Conservation (phyloP, 2,888 invertebrate species). For the Lamellibrachia satsuma region DNA sequence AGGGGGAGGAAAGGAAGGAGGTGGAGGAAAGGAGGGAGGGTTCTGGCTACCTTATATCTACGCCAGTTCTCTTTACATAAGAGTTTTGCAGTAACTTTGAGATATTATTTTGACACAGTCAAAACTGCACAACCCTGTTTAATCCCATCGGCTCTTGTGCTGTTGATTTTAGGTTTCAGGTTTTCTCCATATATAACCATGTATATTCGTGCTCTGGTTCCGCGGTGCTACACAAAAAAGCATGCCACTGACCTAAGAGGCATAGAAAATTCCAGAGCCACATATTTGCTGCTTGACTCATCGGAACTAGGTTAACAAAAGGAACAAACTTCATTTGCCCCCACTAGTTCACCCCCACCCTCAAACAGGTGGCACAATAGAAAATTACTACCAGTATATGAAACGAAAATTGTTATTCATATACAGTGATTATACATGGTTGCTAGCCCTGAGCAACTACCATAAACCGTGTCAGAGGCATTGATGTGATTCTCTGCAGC, state of each 20-base stretch:
- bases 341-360: background rate
- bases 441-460: background rate
- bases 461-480: background rate
- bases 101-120: background rate
- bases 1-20: too few species aligned
- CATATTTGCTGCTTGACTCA: background rate
- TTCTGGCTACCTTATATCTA: background rate
- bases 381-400: constrained; percentile 3
- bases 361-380: background rate
- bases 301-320: background rate
- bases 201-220: background rate
- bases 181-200: background rate
- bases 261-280: background rate
- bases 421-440: background rate
- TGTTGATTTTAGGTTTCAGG: background rate
- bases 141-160: background rate
- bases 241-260: background rate
- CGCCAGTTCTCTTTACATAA: background rate
- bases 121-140: background rate
- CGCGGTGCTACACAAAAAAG: background rate
- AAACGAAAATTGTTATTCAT: background rate
- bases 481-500: background rate
- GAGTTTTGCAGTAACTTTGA: background rate
- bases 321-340: background rate
- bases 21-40: too few species aligned